Conservation (phyloP, 2,888 invertebrate genomes). For the Calameuta idolon region DNA sequence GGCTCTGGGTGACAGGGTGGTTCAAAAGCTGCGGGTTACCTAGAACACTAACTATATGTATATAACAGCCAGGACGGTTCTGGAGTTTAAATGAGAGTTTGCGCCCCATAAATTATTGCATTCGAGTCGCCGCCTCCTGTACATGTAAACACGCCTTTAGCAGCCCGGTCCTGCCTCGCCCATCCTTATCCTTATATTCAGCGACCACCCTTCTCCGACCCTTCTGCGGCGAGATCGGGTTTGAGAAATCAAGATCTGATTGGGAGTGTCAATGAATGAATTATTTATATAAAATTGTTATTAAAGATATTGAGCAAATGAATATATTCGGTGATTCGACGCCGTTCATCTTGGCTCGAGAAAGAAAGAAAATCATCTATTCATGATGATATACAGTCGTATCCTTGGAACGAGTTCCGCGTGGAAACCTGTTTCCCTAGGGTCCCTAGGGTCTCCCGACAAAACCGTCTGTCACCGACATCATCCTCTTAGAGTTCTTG, state of each 20-base stretch:
- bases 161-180: neutral
- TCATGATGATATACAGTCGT: neutral
- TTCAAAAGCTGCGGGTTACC: conserved; percentile 2
- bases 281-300: neutral
- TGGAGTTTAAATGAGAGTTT: conserved; percentile 58
- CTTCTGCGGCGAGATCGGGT: neutral
- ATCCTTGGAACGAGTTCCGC: neutral
- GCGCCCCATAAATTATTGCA: conserved; percentile 55
- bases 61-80: conserved; percentile 49
- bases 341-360: neutral
- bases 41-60: neutral
- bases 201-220: neutral
- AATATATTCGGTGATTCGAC: neutral
- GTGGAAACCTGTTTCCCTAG: neutral
- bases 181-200: neutral
- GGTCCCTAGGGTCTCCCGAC: conserved; percentile 43
- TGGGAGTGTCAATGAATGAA: neutral
- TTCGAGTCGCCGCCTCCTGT: conserved; percentile 16
- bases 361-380: neutral
- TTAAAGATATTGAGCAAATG: neutral
- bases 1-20: neutral
- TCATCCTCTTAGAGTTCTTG: conserved; percentile 48
- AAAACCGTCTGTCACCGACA: conserved; percentile 47
- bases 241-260: neutral
- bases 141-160: neutral